Base-by-base conservation (phyloP, 2,797 vertebrate genomes). In the Aplochiton taeniatus region DNA sequence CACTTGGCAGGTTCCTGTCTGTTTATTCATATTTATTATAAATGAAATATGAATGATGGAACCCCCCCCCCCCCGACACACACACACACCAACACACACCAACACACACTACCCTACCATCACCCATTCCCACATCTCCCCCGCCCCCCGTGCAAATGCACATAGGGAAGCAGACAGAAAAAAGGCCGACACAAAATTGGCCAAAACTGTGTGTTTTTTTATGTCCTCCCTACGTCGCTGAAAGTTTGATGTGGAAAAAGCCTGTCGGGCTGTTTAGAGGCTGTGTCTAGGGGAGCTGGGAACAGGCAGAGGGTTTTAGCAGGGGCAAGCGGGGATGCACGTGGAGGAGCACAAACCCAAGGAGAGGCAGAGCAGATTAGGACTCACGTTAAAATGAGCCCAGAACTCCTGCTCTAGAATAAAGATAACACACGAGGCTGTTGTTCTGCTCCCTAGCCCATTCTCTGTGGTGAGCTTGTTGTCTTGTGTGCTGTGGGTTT, bases 41-140 rank as follows among this genome's bases (percentile, higher is more conserved):
- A 62, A 77, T 88, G 11, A 81, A 86, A 81, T 81, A 88, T 89
- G 69, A 75, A 86, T 88, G 82, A 82, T 69, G 52, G 58, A 70
- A 69, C 65, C 70, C 75, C 74, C 70, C 61, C 58, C 72, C 70
- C 72, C 58, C 58, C 69, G 65, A 20, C 20, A 42, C 50, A 17
- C 45, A 48, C 52, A 49, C 63, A 65, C 63, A 58, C 54, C 49
- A 18, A 19, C 64, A 20, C 42, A 46, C 18, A 16, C 56, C 20
- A 41, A 31, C 14, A 31, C 31, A 14, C n/a, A n/a, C 50, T 17
- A 52, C 16, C 50, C 17, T 17, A 7, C 52, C 18, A 9, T 41
- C 31, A 2, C 43, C 43, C 18, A 4, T 41, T 13, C 14, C 43
- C 43, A 19, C 13, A n/a, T 9, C 18, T 57, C 17, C 11, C 44